A percentile compares a stretch with the other conserved stretches of the same genome.
Conservation (phyloP, 1,140 invertebrate species). For the Eumeta japonica region DNA sequence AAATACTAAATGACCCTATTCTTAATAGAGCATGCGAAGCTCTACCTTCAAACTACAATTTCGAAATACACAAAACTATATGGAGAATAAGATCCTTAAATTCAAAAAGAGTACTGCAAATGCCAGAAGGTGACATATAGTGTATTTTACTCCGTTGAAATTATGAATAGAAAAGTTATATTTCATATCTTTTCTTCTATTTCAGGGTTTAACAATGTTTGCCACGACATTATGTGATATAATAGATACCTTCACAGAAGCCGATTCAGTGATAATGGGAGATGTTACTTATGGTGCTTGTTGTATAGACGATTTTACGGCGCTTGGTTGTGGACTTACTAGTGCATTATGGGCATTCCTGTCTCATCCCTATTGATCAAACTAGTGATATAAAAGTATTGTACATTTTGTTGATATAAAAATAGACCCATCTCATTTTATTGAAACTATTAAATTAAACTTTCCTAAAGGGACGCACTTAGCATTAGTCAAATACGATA, state of each 20-base stretch:
- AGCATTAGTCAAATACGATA: constrained; percentile 89
- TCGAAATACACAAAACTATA: constrained; percentile 97
- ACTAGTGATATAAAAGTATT: constrained; percentile 88
- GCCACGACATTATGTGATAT: constrained; percentile 93
- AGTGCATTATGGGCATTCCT: constrained; percentile 98
- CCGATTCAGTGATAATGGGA: constrained; percentile 96
- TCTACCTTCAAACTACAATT: constrained; percentile 95
- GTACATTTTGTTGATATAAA: constrained; percentile 96
- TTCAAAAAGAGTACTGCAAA: constrained; percentile 89
- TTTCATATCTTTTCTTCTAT: constrained; percentile 29
- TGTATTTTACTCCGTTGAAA: constrained; percentile 5
- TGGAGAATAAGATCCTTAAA: constrained; percentile 86
- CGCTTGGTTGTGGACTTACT: constrained; percentile 88
- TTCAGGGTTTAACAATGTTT: constrained; percentile 75
- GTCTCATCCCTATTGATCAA: constrained; percentile 92
- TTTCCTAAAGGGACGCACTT: constrained; percentile 68
- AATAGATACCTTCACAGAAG: constrained; percentile 87
- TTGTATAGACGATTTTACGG: constrained; percentile 98
- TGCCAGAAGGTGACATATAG: constrained; percentile 82
- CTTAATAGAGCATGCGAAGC: constrained; percentile 70
- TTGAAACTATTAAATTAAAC: constrained; percentile 86
- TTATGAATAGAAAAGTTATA: constrained; percentile 2
- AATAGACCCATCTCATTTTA: constrained; percentile 89
- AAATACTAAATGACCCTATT: constrained; percentile 76
- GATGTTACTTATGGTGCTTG: constrained; percentile 99